phyloP scores from a whole-genome alignment of 2,888 invertebrate genomes.

The Megamerina dolium region DNA sequence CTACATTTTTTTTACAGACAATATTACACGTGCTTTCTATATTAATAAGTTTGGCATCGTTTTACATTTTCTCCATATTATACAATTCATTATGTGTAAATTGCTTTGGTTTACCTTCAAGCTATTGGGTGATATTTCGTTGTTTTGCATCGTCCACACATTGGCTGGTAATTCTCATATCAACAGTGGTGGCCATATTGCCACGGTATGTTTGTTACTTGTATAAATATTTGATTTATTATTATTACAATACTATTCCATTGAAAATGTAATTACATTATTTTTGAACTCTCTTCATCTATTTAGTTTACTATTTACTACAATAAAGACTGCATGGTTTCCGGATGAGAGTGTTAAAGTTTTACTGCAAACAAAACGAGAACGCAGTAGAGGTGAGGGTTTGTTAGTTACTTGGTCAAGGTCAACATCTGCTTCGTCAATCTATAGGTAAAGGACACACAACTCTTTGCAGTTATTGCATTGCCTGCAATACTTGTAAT shows the following conservation, averaged over 20 bases:
- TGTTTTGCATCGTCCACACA: conserved; percentile 68
- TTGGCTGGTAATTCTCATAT: conserved; percentile 75
- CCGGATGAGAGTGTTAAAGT: conserved; percentile 73
- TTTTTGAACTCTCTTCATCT: too few relatives aligned
- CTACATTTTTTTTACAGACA: conserved; percentile 64
- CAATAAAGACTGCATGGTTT: conserved; percentile 61
- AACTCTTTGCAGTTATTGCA: too few relatives aligned
- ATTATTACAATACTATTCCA: conserved; percentile 6
- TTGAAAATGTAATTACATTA: conserved; percentile 1
- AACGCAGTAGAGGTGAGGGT: conserved; percentile 56
- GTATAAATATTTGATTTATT: neutral
- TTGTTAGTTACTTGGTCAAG: conserved; percentile 59
- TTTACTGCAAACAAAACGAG: conserved; percentile 56
- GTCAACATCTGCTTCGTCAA: conserved; percentile 57
- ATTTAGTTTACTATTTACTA: conserved; percentile 68
- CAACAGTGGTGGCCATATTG: conserved; percentile 70
- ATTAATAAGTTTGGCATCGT: conserved; percentile 69
- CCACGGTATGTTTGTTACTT: conserved; percentile 61
- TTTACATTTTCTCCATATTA: conserved; percentile 75
- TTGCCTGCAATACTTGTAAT: too few relatives aligned
- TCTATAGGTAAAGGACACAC: conserved; percentile 54
- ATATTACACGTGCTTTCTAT: conserved; percentile 76
- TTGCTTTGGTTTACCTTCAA: conserved; percentile 78
- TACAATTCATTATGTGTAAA: conserved; percentile 78
- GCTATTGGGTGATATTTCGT: conserved; percentile 79